These are phyloP conservation scores for Phalacrocorax brasilianus DNA, from an alignment of 2,113 vertebrate genomes.

Conservation along the genomic window DNA sequence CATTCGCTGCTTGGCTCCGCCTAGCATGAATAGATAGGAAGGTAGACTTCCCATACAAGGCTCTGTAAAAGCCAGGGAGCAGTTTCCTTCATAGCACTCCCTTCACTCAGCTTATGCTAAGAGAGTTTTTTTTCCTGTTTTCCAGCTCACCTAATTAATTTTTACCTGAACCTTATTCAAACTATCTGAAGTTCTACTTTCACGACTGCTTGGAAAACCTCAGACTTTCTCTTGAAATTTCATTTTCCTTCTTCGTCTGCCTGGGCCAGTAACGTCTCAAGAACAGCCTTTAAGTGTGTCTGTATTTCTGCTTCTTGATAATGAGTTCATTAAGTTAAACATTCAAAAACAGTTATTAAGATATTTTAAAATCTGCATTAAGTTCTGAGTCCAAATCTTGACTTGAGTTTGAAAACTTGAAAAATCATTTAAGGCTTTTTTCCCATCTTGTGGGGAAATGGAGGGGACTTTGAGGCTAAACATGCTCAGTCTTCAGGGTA, in stretches of 20 bases:
- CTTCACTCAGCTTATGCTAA: background rate
- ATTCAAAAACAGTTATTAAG: background rate
- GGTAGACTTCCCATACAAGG: background rate
- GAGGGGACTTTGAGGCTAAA: background rate
- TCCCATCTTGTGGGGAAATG: background rate
- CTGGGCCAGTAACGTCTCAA: background rate
- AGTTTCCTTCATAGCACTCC: background rate
- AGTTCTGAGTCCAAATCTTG: background rate
- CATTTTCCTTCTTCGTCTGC: background rate
- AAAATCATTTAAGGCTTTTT: background rate
- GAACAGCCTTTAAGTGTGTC: background rate
- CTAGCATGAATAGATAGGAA: background rate
- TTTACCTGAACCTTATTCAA: background rate
- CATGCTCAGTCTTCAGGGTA: background rate
- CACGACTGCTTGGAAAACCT: background rate
- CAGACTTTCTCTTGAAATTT: background rate
- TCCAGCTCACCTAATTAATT: conserved; percentile 16
- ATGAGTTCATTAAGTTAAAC: background rate
- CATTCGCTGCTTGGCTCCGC: background rate
- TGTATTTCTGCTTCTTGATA: background rate
- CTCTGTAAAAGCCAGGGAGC: background rate
- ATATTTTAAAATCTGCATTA: background rate
- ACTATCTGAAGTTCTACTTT: conserved; percentile 5
- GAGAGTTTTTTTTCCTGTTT: background rate
- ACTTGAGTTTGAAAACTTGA: background rate